These are phyloP conservation scores for Brachyistius frenatus DNA, from an alignment of 2,113 vertebrate species.

Conservation along the genomic window DNA sequence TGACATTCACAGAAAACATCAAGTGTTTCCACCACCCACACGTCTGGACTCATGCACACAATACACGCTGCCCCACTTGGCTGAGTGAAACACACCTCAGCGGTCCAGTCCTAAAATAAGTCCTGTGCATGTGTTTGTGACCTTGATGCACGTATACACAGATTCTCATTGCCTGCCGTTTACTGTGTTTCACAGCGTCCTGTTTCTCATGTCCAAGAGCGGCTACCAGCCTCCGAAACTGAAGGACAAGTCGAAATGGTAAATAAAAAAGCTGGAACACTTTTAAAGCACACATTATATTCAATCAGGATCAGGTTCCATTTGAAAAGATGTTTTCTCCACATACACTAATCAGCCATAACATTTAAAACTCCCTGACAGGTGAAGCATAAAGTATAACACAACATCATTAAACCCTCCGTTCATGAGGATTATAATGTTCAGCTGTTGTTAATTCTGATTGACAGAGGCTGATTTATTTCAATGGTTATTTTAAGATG, in stretches of 20 bases:
- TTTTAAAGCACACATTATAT: background rate
- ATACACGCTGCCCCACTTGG: background rate
- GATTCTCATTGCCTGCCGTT: background rate
- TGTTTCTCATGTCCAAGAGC: conserved; percentile 95
- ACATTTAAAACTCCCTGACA: too few species aligned
- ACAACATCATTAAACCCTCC: too few species aligned
- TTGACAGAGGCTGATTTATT: too few species aligned
- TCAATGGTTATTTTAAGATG: too few species aligned
- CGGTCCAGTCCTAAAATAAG: too few species aligned
- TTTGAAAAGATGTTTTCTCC: too few species aligned
- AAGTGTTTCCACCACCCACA: conserved; percentile 39
- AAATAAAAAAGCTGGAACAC: conserved; percentile 3
- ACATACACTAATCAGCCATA: too few species aligned
- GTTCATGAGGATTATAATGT: too few species aligned
- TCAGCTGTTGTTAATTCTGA: too few species aligned
- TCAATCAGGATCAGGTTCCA: background rate
- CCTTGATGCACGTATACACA: background rate
- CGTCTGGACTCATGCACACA: background rate
- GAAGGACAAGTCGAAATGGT: conserved; percentile 93
- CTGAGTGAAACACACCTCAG: background rate
- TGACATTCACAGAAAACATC: background rate
- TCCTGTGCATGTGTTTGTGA: background rate
- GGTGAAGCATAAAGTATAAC: too few species aligned
- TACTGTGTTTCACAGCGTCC: conserved; percentile 79
- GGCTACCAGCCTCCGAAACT: conserved; percentile 93